Base-by-base conservation (phyloP, 2,888 invertebrate genomes). In the Maniola hyperantus region DNA sequence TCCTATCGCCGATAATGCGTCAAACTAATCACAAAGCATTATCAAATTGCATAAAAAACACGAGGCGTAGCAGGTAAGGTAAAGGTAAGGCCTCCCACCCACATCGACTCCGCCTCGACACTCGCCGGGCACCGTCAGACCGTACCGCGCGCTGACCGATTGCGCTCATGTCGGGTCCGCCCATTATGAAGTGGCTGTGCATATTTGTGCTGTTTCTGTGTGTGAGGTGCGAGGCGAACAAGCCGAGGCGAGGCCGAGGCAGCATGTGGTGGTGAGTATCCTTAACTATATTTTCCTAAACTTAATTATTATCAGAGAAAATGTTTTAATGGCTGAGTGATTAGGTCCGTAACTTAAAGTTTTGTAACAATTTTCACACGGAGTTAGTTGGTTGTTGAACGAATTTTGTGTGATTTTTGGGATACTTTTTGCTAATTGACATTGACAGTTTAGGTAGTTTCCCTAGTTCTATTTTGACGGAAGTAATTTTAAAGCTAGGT, bases 181-280 rank as follows among this genome's bases (percentile, higher is more conserved):
- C 90, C 89, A 83, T 89, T 81, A 93, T 91, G 93, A 89, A 90
- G 91, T 92, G 92, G 83, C 79, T 89, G 90, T 92, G 94, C 82
- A 88, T 93, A 81, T 87, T 90, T 82, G 91, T 91, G 87, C 86
- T 93, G 80, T 85, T 93, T 84, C 78, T 92, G 89, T 91, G 91
- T 86, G 88, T 87, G 84, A 79, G 91, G 83, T 87, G 89, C 83
- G 87, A 88, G 68, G 83, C 84, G 76, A 94, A 93, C 82, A 95
- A 95, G 82, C 93, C 94, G 77, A 95, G 96, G 83, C 93, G 97
- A 83, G 97, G 97, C 81, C 94, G 97, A 82, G 97, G 97, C 85
- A 97, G 97, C 79, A 97, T 97, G 96, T 97, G 97, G 97, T 97
- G 97, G 97, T 97, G 92, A 94, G 97, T 70, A 7, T 13, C 7